Base-by-base conservation (phyloP, 2,113 vertebrate genomes). In the Chionis minor region DNA sequence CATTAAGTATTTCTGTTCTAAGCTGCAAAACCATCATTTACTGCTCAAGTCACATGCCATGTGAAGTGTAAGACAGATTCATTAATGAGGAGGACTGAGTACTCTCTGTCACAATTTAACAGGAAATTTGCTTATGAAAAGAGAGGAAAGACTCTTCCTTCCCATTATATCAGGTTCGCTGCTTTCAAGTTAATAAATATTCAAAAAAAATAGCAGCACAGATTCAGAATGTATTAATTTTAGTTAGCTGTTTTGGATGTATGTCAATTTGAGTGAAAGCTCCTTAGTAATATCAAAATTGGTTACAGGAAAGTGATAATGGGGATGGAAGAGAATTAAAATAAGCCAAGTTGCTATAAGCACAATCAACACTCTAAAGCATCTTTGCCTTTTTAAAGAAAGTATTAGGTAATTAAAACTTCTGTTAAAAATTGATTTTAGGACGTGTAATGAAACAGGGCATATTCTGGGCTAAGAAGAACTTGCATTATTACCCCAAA, bases 261-360 rank as follows among this genome's bases (percentile, higher is more conserved):
- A 63, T 67, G 87, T 96, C 95, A 96, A 59, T 92, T 94, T 94
- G 96, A 96, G 71, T 95, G 96, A 97, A 96, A 96, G 88, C 79
- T 96, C 81, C 86, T 93, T 81, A 55, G 79, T 73, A 94, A 72
- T 86, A 86, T 7, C 90, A 47, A 96, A 95, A 95, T 44, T 81
- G 61, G 59, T 77, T 91, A 91, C 62, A 88, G 52, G 35, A 92
- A 95, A 88, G 71, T 23, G 54, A 87, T 93, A 90, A 91, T 65
- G 67, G 49, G 49, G 42, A 81, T 33, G 49, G 59, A 88, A 55
- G 85, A 92, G 81, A 88, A 94, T 87, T 27, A 77, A 85, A 92
- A 95, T 66, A 91, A 91, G 86, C 47, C 45, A 59, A 95, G 40
- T 61, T 33, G 22, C 73, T 67, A 2, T 56, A 61, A 92, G 80